Base-by-base conservation (phyloP, 2,113 vertebrate species). In the Oreotrochilus melanogaster region DNA sequence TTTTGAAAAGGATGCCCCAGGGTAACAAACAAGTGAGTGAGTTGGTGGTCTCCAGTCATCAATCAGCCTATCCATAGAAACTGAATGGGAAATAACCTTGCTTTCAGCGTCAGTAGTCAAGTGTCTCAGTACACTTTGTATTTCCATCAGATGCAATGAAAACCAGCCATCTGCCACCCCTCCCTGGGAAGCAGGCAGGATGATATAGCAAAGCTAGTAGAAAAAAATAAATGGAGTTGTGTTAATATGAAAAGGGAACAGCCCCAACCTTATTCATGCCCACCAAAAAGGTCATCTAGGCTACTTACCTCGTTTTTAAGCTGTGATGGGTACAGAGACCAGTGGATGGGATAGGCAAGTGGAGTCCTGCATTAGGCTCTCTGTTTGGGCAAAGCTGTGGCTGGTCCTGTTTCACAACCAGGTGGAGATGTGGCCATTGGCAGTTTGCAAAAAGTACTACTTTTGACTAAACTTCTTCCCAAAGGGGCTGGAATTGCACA, bases 141-240 rank as follows among this genome's bases (percentile, higher is more conserved):
- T 66, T 78, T 81, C 73, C 60, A 51, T 31, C 73, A 47, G 70
- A 9, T 31, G n/a, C 8, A 43, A 42, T 23, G 11, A 88, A 50
- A 25, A 66, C 22, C 42, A 7, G 0, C 6, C 0, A 0, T 15
- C 24, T 66, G 84, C 47, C 74, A 48, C 30, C 42, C 19, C 14
- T n/a, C 43, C 24, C 4, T 3, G 16, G 89, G 45, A 87, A 54
- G 16, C 1, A 0, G n/a, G 37, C 21, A 28, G 48, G 42, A 23
- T 0, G 4, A 11, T 53, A 92, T 57, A 57, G 51, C 65, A 61
- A 70, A 54, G 42, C n/a, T 61, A 39, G 67, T 37, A 45, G 31
- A 30, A 22, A 58, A 86, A 72, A 53, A 67, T 10, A 33, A 33
- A 61, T 15, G 4, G 8, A 56, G 2, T 62, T 78, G 16, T 50